Conservation (phyloP, 2,888 invertebrate genomes). For the Machimus rusticus region DNA sequence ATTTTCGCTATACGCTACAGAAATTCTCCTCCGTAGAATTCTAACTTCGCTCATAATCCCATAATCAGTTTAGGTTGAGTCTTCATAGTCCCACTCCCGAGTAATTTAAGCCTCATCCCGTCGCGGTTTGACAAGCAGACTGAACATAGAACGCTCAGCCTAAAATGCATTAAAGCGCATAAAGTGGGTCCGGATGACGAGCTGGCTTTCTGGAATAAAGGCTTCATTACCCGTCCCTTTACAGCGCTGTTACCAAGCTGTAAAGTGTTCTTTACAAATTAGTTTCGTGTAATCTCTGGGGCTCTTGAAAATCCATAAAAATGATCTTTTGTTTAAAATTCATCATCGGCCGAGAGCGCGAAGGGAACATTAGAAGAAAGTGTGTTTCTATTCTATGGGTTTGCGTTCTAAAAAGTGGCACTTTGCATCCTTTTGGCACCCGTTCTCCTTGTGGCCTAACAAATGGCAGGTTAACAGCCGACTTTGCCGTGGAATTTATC, state of each 20-base stretch:
- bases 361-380: not conserved
- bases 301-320: not conserved
- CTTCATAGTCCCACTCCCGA: not conserved
- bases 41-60: not conserved
- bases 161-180: not conserved
- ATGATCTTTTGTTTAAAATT: not conserved
- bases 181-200: not conserved
- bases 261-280: not conserved
- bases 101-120: not conserved
- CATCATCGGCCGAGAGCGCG: not conserved
- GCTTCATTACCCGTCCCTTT: not conserved
- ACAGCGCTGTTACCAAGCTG: not conserved
- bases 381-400: not conserved
- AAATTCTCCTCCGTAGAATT: not conserved
- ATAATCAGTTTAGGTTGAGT: not conserved
- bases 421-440: not conserved
- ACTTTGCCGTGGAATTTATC: not conserved
- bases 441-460: not conserved
- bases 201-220: not conserved
- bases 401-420: not conserved
- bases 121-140: not conserved
- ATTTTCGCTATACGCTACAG: not conserved
- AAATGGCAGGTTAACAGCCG: not conserved
- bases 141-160: not conserved
- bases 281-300: not conserved